Evolutionary conservation across 2,888 invertebrate species (phyloP).

Genomic region (Plebejus melissa): DNA sequence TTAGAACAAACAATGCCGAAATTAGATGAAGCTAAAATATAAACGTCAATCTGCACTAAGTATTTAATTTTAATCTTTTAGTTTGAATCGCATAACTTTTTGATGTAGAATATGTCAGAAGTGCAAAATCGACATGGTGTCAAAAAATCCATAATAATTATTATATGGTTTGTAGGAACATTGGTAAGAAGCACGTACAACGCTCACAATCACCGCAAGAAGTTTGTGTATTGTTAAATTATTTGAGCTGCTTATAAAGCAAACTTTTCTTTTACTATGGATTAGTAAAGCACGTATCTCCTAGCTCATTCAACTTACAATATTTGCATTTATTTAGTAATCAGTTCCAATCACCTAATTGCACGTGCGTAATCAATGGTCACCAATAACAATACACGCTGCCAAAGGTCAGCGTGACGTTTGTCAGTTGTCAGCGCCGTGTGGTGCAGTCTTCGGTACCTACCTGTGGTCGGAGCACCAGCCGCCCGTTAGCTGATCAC

Average conservation of each 20-base stretch:
- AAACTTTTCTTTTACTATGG: neutral
- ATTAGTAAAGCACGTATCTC: neutral
- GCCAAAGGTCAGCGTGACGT: neutral
- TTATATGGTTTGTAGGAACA: too few species aligned
- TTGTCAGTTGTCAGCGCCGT: neutral
- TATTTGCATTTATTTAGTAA: neutral
- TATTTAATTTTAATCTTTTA: too few species aligned
- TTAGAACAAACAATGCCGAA: neutral
- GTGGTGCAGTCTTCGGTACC: neutral
- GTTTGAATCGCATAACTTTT: too few species aligned
- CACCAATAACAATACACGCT: neutral
- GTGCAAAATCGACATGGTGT: too few species aligned
- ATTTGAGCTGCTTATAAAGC: neutral
- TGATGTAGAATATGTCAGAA: too few species aligned
- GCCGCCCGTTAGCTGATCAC: constrained; percentile 22
- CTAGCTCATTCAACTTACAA: neutral
- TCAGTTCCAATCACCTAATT: neutral
- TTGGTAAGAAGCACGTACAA: too few species aligned
- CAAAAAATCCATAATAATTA: too few species aligned
- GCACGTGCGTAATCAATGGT: neutral
- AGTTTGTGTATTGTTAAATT: neutral
- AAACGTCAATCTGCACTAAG: too few species aligned
- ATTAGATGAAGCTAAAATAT: neutral
- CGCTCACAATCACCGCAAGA: too few species aligned
- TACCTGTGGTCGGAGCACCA: constrained; percentile 7